phyloP scores from a whole-genome alignment of 1,140 invertebrate species.

The Drosophila murphyi region DNA sequence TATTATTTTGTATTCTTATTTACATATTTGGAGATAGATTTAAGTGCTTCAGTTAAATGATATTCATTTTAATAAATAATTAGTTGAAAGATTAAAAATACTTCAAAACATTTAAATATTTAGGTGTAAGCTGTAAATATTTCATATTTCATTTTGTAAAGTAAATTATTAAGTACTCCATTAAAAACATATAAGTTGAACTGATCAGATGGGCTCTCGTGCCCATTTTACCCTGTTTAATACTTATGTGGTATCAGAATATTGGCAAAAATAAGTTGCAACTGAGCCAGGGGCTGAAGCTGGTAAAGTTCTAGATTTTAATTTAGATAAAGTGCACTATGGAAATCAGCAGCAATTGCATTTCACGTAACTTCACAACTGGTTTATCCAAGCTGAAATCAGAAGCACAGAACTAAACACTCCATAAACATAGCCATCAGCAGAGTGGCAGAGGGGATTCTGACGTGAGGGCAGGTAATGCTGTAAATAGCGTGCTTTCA shows the following conservation, averaged over 20 bases:
- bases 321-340: constrained; percentile 79
- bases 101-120: too few relatives aligned
- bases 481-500: constrained; percentile 81
- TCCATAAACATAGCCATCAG: constrained; percentile 62
- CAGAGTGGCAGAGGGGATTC: neutral
- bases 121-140: too few relatives aligned
- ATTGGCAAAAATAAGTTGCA: neutral
- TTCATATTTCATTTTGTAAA: too few relatives aligned
- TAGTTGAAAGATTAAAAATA: too few relatives aligned
- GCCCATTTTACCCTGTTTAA: neutral
- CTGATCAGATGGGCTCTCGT: neutral
- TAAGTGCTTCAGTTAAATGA: too few relatives aligned
- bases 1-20: too few relatives aligned
- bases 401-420: constrained; percentile 73
- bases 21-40: too few relatives aligned
- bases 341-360: constrained; percentile 64
- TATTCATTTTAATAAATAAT: too few relatives aligned
- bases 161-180: too few relatives aligned
- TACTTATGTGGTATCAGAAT: constrained; percentile 15
- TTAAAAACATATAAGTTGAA: too few relatives aligned
- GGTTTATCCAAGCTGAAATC: constrained; percentile 66
- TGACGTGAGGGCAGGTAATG: constrained; percentile 51
- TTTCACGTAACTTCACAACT: constrained; percentile 60
- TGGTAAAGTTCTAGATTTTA: constrained; percentile 72
- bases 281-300: neutral